A percentile compares a stretch with the other conserved stretches of the same genome.
phyloP scores from a whole-genome alignment of 2,797 vertebrate genomes.

The Microctenopoma stevenorrisi region DNA sequence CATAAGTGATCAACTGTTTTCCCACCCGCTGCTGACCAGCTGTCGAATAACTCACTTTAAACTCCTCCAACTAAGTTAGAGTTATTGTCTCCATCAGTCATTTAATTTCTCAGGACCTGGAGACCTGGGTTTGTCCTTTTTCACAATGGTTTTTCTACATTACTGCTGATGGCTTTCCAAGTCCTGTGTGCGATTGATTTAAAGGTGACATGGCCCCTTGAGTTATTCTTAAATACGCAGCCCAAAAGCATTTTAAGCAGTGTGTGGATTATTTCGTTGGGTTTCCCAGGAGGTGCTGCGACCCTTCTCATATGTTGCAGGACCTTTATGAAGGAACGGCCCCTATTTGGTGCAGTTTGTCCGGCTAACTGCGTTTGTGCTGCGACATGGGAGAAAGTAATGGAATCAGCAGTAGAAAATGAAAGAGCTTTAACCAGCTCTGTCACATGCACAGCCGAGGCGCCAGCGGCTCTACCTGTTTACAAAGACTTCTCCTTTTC shows the following conservation, averaged over 20 bases:
- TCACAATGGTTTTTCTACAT: constrained; percentile 3
- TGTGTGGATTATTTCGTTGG: constrained; percentile 39
- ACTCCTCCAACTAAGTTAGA: constrained; percentile 58
- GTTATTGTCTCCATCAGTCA: constrained; percentile 66
- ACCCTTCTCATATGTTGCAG: constrained; percentile 47
- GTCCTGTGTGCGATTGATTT: constrained; percentile 42
- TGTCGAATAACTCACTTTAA: constrained; percentile 63
- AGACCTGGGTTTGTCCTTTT: background rate
- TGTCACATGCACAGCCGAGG: constrained; percentile 41
- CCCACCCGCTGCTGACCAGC: constrained; percentile 56
- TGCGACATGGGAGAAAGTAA: constrained; percentile 52
- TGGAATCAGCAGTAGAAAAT: constrained; percentile 68
- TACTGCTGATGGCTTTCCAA: constrained; percentile 27
- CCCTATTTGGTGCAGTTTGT: constrained; percentile 44
- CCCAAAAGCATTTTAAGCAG: constrained; percentile 30
- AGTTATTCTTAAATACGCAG: constrained; percentile 45
- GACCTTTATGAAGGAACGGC: constrained; percentile 31
- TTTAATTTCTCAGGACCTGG: constrained; percentile 53
- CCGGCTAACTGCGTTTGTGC: constrained; percentile 59
- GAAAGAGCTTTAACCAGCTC: constrained; percentile 62
- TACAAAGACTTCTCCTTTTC: constrained; percentile 52
- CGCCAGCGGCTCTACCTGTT: constrained; percentile 59
- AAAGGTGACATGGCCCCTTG: constrained; percentile 38
- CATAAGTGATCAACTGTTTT: constrained; percentile 41
- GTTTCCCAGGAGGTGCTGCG: constrained; percentile 55